Conservation (phyloP, 37 sponge, comb jelly and placozoan species). For the Tethya wilhelma region DNA sequence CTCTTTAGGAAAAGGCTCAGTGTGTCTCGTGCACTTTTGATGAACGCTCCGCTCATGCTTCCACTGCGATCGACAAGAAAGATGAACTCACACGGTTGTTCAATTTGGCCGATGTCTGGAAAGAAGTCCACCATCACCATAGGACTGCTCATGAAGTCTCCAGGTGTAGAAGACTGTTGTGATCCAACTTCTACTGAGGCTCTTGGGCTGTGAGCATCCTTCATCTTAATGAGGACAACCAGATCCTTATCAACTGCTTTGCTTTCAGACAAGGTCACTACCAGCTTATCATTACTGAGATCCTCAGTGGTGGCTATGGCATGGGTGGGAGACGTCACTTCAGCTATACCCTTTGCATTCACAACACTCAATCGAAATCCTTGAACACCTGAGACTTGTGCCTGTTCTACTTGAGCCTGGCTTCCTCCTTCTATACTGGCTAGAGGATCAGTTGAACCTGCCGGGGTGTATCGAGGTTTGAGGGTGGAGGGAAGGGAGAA, state of each 20-base stretch:
- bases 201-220: constrained; percentile 31
- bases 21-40: constrained; percentile 66
- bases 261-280: neutral
- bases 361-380: constrained; percentile 23
- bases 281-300: neutral
- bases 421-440: neutral
- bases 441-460: neutral
- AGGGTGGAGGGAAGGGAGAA: constrained; percentile 57
- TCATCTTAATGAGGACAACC: constrained; percentile 56
- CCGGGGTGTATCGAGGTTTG: constrained; percentile 58
- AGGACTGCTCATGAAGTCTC: constrained; percentile 33
- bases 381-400: constrained; percentile 20
- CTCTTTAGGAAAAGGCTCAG: constrained; percentile 79
- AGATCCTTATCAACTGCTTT: constrained; percentile 24
- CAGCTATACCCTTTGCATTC: constrained; percentile 17
- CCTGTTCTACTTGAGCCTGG: neutral
- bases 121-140: constrained; percentile 75
- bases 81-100: constrained; percentile 70
- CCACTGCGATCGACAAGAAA: constrained; percentile 83
- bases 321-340: constrained; percentile 64
- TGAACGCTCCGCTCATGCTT: constrained; percentile 74
- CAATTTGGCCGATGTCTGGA: constrained; percentile 38
- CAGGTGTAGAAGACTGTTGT: neutral
- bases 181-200: constrained; percentile 35
- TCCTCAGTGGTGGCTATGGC: neutral